Percentiles rank a stretch among this genome's conserved stretches.
Evolutionary conservation across 2,888 invertebrate genomes (phyloP).

Genomic region (Chrysina gloriosa): DNA sequence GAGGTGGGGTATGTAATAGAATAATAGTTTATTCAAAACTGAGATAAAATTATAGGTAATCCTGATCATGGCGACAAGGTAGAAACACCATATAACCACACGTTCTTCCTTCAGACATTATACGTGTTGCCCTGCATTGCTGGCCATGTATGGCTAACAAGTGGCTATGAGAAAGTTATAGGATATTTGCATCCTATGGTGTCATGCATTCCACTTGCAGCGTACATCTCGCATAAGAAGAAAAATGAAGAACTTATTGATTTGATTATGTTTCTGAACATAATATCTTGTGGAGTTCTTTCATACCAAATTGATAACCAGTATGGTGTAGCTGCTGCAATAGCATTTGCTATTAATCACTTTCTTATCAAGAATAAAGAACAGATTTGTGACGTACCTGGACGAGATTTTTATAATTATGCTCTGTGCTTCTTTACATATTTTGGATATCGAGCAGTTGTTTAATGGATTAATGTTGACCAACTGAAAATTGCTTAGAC

Average conservation of each 20-base stretch:
- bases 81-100: conserved; percentile 52
- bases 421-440: conserved; percentile 61
- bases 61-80: conserved; percentile 57
- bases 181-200: conserved; percentile 45
- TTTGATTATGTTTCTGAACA: conserved; percentile 53
- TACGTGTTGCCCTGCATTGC: conserved; percentile 48
- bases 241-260: conserved; percentile 49
- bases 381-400: conserved; percentile 57
- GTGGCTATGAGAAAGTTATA: conserved; percentile 30
- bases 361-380: conserved; percentile 56
- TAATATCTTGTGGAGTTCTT: conserved; percentile 54
- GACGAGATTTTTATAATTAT: conserved; percentile 62
- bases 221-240: conserved; percentile 50
- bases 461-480: neutral
- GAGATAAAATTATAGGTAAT: conserved; percentile 55
- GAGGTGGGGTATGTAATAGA: conserved; percentile 57
- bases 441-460: conserved; percentile 57
- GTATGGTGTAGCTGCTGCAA: conserved; percentile 51
- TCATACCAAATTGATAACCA: conserved; percentile 58
- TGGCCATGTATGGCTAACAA: conserved; percentile 44
- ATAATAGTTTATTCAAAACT: conserved; percentile 1
- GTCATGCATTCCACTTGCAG: conserved; percentile 53
- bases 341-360: conserved; percentile 58
- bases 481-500: conserved; percentile 13
- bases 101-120: conserved; percentile 53